phyloP scores from a whole-genome alignment of 2,113 vertebrate species.

The Sylvia atricapilla region DNA sequence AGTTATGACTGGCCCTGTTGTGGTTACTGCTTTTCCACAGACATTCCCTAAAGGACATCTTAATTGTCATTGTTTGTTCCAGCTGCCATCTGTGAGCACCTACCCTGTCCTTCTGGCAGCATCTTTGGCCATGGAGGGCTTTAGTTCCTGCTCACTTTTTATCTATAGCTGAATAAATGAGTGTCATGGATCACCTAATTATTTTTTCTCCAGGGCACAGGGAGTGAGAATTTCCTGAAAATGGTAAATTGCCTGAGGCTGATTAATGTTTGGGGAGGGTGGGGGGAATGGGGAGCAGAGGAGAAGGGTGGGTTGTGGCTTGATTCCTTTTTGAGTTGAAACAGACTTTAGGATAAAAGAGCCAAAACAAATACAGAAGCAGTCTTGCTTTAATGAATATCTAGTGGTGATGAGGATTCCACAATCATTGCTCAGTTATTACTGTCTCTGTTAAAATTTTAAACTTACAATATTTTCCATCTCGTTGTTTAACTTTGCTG shows the following conservation, averaged over 20 bases:
- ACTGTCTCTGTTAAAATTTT: background rate
- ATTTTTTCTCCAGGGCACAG: background rate
- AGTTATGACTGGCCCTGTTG: background rate
- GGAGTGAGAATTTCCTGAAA: background rate
- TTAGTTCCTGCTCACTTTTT: background rate
- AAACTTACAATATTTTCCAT: background rate
- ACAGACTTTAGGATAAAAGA: background rate
- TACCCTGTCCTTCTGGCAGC: background rate
- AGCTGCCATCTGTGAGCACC: background rate
- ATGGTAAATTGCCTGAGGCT: background rate
- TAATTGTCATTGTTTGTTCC: background rate
- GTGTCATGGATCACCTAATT: background rate
- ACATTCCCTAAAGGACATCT: background rate
- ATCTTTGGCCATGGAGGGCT: background rate
- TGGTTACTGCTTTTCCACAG: background rate
- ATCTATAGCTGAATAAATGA: background rate
- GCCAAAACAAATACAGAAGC: background rate
- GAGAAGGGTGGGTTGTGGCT: background rate
- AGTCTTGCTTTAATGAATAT: background rate
- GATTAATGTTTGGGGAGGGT: background rate
- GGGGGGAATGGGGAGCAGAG: background rate
- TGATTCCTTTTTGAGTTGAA: background rate
- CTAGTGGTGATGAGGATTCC: background rate
- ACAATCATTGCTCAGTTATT: background rate
- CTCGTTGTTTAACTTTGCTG: background rate